Conservation (phyloP, 1,140 invertebrate genomes). For the Lepidurus packardi region DNA sequence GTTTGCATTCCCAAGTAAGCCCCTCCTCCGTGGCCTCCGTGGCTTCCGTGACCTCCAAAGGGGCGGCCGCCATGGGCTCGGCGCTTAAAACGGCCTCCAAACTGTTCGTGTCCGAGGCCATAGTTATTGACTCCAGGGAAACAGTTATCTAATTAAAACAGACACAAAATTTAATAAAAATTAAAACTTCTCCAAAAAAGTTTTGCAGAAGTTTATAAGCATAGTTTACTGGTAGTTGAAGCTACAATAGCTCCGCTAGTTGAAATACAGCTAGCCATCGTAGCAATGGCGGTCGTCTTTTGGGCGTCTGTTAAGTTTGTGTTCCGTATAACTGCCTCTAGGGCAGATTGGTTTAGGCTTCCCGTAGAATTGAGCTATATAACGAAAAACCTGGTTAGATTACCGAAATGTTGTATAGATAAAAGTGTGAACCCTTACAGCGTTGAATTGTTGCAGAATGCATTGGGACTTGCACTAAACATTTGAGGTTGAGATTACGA, state of each 20-base stretch:
- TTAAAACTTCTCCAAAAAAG: too few species aligned
- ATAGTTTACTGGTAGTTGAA: background rate
- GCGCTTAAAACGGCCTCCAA: background rate
- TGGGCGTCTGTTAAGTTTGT: background rate
- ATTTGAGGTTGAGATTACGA: too few species aligned
- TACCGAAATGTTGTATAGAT: background rate
- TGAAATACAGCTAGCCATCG: background rate
- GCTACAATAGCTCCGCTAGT: background rate
- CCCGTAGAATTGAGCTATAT: background rate
- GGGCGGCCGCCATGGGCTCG: background rate
- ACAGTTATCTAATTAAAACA: background rate
- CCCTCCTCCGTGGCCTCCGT: background rate
- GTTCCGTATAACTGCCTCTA: background rate
- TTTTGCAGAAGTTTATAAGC: too few species aligned
- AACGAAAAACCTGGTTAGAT: background rate
- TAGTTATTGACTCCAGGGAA: background rate
- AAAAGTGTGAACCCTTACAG: background rate
- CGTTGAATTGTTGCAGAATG: background rate
- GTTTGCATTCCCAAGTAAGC: constrained; percentile 1
- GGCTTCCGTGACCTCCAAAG: background rate
- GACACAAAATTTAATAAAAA: too few species aligned
- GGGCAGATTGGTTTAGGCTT: background rate
- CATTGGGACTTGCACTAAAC: background rate
- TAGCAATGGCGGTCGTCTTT: background rate
- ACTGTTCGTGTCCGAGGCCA: background rate